Conservation (phyloP, 2,797 vertebrate genomes). For the Octomys mimax region DNA sequence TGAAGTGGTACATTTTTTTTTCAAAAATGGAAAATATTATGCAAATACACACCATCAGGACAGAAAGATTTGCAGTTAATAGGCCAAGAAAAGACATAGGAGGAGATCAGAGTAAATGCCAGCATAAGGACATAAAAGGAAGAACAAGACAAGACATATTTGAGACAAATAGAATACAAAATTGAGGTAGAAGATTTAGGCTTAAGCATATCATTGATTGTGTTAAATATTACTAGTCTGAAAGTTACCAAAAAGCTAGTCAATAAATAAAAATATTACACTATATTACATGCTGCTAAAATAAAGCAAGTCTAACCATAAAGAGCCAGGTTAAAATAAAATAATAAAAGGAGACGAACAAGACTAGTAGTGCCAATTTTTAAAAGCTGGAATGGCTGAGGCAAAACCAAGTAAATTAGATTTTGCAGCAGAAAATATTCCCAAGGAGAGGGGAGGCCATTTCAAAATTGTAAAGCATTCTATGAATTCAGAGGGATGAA, state of each 20-base stretch:
- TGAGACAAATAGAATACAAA: neutral
- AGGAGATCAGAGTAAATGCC: neutral
- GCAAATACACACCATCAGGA: neutral
- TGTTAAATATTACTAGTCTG: neutral
- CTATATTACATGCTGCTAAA: neutral
- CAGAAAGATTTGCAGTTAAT: neutral
- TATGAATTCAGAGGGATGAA: neutral
- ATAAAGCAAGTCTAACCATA: neutral
- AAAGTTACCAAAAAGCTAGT: neutral
- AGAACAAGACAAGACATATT: neutral
- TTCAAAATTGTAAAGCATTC: neutral
- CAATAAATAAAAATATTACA: neutral
- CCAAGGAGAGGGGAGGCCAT: neutral
- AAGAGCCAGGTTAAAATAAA: neutral
- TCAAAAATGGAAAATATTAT: neutral
- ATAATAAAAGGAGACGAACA: neutral
- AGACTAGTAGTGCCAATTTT: neutral
- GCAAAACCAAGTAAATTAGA: neutral
- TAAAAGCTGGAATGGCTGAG: neutral
- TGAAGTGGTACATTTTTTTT: neutral
- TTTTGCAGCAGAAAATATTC: neutral
- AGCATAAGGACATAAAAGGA: neutral
- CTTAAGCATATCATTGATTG: neutral
- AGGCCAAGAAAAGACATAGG: neutral
- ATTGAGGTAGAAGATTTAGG: neutral